Evolutionary conservation across 2,888 invertebrate genomes (phyloP).

Genomic region (Sicus ferrugineus): DNA sequence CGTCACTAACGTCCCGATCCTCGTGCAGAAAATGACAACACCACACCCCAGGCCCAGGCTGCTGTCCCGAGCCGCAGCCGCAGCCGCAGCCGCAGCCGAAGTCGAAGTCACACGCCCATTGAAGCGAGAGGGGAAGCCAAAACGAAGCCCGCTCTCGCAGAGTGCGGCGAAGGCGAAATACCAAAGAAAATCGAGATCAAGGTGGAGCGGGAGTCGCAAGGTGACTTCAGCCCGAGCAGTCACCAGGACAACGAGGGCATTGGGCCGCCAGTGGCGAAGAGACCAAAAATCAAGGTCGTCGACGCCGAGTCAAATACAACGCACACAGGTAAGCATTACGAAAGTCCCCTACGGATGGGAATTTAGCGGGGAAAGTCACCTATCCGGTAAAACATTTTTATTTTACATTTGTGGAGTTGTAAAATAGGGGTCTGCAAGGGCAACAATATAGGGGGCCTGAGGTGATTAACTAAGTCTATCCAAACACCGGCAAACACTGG

Average conservation of each 20-base stretch:
- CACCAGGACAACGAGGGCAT: slow-evolving; percentile 65
- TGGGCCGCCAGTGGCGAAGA: slow-evolving; percentile 69
- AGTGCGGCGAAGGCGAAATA: slow-evolving; percentile 23
- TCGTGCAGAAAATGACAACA: slow-evolving; percentile 66
- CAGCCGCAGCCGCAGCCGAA: slow-evolving; percentile 64
- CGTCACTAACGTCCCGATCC: not conserved
- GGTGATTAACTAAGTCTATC: too few relatives aligned
- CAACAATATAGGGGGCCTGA: too few relatives aligned
- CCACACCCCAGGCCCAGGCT: slow-evolving; percentile 68
- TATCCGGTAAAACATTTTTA: too few relatives aligned
- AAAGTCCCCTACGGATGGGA: too few relatives aligned
- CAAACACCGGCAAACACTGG: too few relatives aligned
- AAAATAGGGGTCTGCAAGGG: too few relatives aligned
- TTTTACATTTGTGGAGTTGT: too few relatives aligned
- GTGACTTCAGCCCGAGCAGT: slow-evolving; percentile 51
- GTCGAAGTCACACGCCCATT: slow-evolving; percentile 37
- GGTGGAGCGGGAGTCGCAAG: slow-evolving; percentile 49
- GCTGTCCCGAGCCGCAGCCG: slow-evolving; percentile 23
- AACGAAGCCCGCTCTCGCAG: slow-evolving; percentile 3
- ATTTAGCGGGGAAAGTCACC: too few relatives aligned
- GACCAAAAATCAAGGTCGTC: slow-evolving; percentile 80
- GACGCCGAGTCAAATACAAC: slow-evolving; percentile 92
- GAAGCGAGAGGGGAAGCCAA: slow-evolving; percentile 51
- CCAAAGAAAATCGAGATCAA: slow-evolving; percentile 57
- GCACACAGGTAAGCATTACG: slow-evolving; percentile 90